Conservation (phyloP, 2,113 vertebrate species). For the Dasypus novemcinctus region DNA sequence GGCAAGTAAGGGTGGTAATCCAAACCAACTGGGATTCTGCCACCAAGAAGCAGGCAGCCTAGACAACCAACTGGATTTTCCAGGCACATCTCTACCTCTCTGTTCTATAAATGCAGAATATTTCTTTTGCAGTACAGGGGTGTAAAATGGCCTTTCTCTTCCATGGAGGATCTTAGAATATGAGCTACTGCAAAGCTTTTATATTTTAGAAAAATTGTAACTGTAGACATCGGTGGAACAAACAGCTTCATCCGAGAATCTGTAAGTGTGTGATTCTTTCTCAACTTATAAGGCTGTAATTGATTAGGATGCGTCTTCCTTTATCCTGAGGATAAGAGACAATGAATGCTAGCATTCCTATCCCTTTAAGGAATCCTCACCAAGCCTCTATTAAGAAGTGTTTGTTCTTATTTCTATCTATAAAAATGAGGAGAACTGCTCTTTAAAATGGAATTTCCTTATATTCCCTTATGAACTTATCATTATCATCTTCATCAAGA, state of each 20-base stretch:
- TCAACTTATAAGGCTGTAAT: neutral
- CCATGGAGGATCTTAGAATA: neutral
- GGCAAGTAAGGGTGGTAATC: neutral
- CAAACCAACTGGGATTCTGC: neutral
- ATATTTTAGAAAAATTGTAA: neutral
- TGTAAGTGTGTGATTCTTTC: neutral
- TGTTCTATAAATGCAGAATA: neutral
- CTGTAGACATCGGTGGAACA: neutral
- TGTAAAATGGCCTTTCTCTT: neutral
- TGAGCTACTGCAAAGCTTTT: neutral
- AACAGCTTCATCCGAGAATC: neutral
- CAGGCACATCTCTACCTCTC: neutral
- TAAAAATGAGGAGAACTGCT: constrained; percentile 28
- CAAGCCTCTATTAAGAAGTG: constrained; percentile 23
- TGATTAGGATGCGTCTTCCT: neutral
- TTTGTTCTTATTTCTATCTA: constrained; percentile 7
- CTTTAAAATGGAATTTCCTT: constrained; percentile 38
- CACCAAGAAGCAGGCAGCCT: neutral
- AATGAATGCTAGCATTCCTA: neutral
- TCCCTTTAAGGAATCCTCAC: constrained; percentile 44
- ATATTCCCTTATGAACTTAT: neutral
- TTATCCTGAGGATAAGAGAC: neutral
- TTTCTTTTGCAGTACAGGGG: neutral
- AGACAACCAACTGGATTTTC: neutral
- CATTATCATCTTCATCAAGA: constrained; percentile 67